Conservation (phyloP, 2,113 vertebrate species). For the Cathartes aura region DNA sequence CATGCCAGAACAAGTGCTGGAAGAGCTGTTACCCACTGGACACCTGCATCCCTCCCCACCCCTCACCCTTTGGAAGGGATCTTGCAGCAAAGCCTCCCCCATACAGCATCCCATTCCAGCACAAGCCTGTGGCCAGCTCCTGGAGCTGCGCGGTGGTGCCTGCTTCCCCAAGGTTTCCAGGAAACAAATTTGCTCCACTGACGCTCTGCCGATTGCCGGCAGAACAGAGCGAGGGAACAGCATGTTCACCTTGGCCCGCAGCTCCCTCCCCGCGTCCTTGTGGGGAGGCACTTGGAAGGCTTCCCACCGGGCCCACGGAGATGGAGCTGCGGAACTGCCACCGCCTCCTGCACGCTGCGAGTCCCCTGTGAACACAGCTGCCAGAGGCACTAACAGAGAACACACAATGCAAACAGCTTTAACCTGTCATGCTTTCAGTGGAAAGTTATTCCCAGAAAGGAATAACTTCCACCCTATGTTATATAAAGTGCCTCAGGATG, state of each 20-base stretch:
- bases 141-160: rapidly evolving
- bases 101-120: rapidly evolving
- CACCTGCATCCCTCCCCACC: not conserved
- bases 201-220: rapidly evolving
- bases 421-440: not conserved
- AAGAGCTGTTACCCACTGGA: not conserved
- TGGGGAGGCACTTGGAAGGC: not conserved
- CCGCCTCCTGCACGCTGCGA: rapidly evolving
- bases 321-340: not conserved
- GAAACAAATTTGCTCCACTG: not conserved
- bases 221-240: not conserved
- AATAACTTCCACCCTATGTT: not conserved
- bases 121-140: not conserved
- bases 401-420: not conserved
- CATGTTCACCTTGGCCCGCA: not conserved
- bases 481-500: not conserved
- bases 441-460: not conserved
- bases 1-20: not conserved
- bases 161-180: not conserved
- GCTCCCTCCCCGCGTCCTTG: not conserved
- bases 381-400: not conserved
- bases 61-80: not conserved
- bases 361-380: not conserved
- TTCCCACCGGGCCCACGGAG: rapidly evolving
- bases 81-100: not conserved